Conservation (phyloP, 2,888 invertebrate genomes). For the Drosophila dives region DNA sequence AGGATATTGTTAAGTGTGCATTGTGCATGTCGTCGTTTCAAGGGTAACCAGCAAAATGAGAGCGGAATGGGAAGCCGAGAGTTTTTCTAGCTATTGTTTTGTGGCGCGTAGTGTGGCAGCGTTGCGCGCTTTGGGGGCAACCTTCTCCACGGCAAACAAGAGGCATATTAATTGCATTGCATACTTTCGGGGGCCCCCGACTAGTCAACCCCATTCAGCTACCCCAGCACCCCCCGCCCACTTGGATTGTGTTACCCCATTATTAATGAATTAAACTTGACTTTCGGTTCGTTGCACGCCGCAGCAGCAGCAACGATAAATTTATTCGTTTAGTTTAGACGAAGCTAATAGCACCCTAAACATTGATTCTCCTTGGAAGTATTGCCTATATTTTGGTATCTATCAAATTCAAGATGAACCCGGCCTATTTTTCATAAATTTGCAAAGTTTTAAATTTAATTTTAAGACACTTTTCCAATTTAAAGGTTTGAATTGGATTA, state of each 20-base stretch:
- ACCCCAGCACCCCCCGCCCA: not conserved
- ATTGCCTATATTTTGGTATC: not conserved
- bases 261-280: slow-evolving; percentile 83
- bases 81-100: slow-evolving; percentile 57
- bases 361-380: not conserved
- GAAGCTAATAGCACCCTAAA: slow-evolving; percentile 36
- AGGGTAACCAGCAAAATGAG: slow-evolving; percentile 62
- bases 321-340: slow-evolving; percentile 4
- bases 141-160: slow-evolving; percentile 41
- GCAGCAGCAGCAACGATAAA: slow-evolving; percentile 16
- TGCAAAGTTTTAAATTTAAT: not conserved
- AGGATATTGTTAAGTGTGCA: slow-evolving; percentile 60
- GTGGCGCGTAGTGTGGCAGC: slow-evolving; percentile 28
- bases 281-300: slow-evolving; percentile 80
- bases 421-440: not conserved
- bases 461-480: not conserved
- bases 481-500: no score
- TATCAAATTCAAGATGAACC: not conserved
- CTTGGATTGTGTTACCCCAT: slow-evolving; percentile 50
- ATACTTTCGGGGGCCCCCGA: slow-evolving; percentile 62
- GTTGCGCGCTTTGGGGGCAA: slow-evolving; percentile 16
- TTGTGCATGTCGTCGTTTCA: slow-evolving; percentile 70
- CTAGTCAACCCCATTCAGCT: slow-evolving; percentile 7
- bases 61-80: slow-evolving; percentile 20
- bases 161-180: slow-evolving; percentile 79